Conservation (phyloP, 2,797 vertebrate genomes). For the Betta splendens region DNA sequence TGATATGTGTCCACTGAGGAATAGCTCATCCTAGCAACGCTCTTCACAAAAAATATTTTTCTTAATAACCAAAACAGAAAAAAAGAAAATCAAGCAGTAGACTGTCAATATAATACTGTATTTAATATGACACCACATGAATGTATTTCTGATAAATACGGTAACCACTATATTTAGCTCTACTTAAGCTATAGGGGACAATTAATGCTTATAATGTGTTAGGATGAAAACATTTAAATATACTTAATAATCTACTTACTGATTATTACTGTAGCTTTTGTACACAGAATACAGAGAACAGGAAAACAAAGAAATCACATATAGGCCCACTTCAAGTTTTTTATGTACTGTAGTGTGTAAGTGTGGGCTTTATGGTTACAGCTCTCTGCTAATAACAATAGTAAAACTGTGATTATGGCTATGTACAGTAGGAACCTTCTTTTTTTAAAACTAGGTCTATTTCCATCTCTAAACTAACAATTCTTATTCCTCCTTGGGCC, state of each 20-base stretch:
- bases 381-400: no score
- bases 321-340: neutral
- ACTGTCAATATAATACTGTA: no score
- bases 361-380: no score
- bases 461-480: neutral
- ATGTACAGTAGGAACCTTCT: neutral
- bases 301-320: neutral
- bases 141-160: neutral
- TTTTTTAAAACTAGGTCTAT: neutral
- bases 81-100: neutral
- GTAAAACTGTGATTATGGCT: no score
- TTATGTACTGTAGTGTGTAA: no score
- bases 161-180: neutral
- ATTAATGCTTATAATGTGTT: neutral
- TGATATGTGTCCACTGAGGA: neutral
- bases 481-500: conserved; percentile 8
- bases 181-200: neutral
- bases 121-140: neutral
- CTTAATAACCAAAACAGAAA: neutral
- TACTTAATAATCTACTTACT: no score
- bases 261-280: no score
- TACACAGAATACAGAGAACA: neutral
- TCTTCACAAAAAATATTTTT: neutral
- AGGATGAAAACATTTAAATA: no score
- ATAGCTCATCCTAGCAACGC: conserved; percentile 9